phyloP scores from a whole-genome alignment of 1,140 invertebrate genomes.

The Brachystomella parvula region DNA sequence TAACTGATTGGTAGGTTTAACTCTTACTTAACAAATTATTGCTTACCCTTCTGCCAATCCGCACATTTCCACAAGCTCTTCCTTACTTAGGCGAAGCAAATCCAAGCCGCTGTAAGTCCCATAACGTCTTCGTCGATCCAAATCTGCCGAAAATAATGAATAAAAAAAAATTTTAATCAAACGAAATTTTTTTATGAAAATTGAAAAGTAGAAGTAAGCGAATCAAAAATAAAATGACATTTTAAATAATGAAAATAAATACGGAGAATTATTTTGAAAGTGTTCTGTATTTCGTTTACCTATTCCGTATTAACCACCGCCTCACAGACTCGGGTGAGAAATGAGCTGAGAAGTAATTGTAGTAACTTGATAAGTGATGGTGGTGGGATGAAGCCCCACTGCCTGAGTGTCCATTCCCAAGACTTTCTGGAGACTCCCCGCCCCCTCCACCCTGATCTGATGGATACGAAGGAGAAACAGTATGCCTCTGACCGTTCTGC shows the following conservation, averaged over 20 bases:
- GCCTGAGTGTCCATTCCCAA: neutral
- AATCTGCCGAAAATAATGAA: constrained; percentile 22
- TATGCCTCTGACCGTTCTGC: constrained; percentile 45
- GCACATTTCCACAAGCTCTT: constrained; percentile 89
- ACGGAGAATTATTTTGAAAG: neutral
- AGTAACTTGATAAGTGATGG: neutral
- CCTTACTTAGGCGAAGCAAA: constrained; percentile 71
- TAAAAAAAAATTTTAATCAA: constrained; percentile 7
- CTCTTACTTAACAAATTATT: no score
- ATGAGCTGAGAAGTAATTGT: constrained; percentile 32
- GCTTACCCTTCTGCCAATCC: constrained; percentile 73
- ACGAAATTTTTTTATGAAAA: neutral
- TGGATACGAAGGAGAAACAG: constrained; percentile 32
- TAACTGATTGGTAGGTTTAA: no score
- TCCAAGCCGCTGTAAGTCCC: constrained; percentile 77
- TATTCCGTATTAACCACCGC: constrained; percentile 34
- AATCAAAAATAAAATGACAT: constrained; percentile 2
- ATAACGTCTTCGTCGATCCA: constrained; percentile 70
- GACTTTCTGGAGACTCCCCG: neutral
- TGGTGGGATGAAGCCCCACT: neutral
- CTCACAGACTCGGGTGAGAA: constrained; percentile 37
- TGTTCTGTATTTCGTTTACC: constrained; percentile 17
- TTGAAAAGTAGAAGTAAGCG: neutral
- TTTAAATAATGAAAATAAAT: neutral
- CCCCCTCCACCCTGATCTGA: constrained; percentile 27